Conservation (phyloP, 2,113 vertebrate genomes). For the Peromyscus californicus region DNA sequence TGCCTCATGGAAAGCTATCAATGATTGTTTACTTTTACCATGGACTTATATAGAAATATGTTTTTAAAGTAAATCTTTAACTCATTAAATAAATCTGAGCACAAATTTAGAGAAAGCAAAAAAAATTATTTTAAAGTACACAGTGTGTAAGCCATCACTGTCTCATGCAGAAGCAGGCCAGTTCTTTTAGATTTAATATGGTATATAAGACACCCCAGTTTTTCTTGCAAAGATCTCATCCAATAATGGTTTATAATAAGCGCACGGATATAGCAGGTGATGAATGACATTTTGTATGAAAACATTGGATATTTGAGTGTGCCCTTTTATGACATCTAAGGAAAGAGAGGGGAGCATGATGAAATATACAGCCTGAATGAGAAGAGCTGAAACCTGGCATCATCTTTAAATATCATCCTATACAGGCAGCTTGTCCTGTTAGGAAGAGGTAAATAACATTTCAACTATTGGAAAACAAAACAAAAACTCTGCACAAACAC, state of each 20-base stretch:
- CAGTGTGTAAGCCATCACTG: not conserved
- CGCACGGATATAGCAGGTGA: slow-evolving; percentile 68
- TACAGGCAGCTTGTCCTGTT: slow-evolving; percentile 65
- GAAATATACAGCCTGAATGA: slow-evolving; percentile 65
- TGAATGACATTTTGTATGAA: slow-evolving; percentile 76
- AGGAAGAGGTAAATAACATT: slow-evolving; percentile 81
- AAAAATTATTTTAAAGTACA: slow-evolving; percentile 25
- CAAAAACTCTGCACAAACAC: slow-evolving; percentile 76
- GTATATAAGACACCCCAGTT: not conserved
- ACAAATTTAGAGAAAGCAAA: slow-evolving; percentile 65
- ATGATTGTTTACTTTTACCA: slow-evolving; percentile 58
- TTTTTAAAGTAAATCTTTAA: slow-evolving; percentile 67
- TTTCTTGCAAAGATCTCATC: slow-evolving; percentile 26
- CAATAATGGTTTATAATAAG: slow-evolving; percentile 63
- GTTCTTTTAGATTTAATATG: slow-evolving; percentile 36
- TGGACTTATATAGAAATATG: slow-evolving; percentile 67
- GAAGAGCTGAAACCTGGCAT: slow-evolving; percentile 66
- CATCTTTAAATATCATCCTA: slow-evolving; percentile 75
- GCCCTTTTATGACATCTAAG: slow-evolving; percentile 75
- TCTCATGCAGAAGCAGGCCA: not conserved
- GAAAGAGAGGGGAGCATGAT: slow-evolving; percentile 53
- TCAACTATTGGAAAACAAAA: slow-evolving; percentile 69
- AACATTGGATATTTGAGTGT: slow-evolving; percentile 77
- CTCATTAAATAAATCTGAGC: slow-evolving; percentile 58
- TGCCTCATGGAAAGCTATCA: slow-evolving; percentile 73